Base-by-base conservation (phyloP, 2,113 vertebrate genomes). In the Petrocephalus zakoni region DNA sequence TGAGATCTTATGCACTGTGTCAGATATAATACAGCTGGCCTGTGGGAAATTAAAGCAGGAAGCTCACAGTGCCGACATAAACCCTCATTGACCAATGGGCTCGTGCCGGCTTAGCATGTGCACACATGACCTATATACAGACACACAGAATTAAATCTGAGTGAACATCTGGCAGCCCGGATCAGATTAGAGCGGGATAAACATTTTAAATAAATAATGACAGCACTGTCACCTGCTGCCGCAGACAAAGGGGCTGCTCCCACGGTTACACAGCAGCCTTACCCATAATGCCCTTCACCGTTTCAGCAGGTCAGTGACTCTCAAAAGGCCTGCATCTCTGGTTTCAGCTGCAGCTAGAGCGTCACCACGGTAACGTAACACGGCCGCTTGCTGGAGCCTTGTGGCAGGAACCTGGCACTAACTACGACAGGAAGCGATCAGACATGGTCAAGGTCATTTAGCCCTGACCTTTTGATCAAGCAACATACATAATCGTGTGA, bases 261-360 rank as follows among this genome's bases (percentile, higher is more conserved):
- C 21, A 25, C 8, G 9, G 85, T 87, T 22, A 82, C 90, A 95
- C 93, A 95, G 93, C 90, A 90, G 91, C 19, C 86, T 90, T 75
- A 93, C 94, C 95, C 91, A 93, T 87, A 19, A 86, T 86, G 42
- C 3, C 34, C 72, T 42, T 78, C 72, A 37, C 72, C 34, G 13
- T 78, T 78, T 42, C 72, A 78, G 72, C 72, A 78, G 72, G 72
- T 78, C 34, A 78, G 15, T 78, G 29, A 42, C 15, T 37, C 72
- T 78, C 15, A 78, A 78, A 75, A 78, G 72, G 29, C 72, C 72
- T n/a, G n/a, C 5, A 1, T 78, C 11, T 75, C 72, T 8, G 21
- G 49, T 25, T 52, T 25, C 82, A 52, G 21, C 49, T 52, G 22
- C 22, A 51, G 82, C n/a, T 84, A 19, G 19, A 52, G 10, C 4